Evolutionary conservation across 2,113 vertebrate species (phyloP).

Genomic region (Kryptolebias marmoratus): DNA sequence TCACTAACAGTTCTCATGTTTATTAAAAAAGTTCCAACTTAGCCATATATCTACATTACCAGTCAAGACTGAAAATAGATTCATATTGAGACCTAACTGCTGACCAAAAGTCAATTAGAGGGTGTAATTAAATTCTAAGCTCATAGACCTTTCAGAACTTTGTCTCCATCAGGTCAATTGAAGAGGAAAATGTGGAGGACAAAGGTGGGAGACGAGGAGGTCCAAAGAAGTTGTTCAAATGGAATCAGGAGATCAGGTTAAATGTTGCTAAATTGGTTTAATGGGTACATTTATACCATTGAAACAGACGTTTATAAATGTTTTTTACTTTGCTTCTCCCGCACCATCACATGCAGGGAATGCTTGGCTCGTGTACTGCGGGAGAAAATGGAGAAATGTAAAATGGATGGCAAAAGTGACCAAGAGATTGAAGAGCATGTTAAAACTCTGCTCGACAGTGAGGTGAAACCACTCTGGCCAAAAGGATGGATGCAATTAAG

Average conservation of each 20-base stretch:
- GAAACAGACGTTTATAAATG: accelerated
- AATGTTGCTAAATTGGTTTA: neutral
- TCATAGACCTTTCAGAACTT: neutral
- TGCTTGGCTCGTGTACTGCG: constrained; percentile 86
- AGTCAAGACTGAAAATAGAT: no score
- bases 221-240: constrained; percentile 92
- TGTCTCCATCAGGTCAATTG: constrained; percentile 79
- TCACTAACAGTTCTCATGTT: no score
- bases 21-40: no score
- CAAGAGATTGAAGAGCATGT: constrained; percentile 88
- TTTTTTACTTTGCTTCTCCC: neutral
- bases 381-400: constrained; percentile 84
- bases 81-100: no score
- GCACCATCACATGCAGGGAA: constrained; percentile 75
- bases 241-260: constrained; percentile 93
- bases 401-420: constrained; percentile 80
- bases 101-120: neutral
- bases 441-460: constrained; percentile 87
- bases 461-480: constrained; percentile 94
- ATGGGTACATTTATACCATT: neutral
- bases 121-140: neutral
- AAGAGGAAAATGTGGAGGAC: constrained; percentile 87
- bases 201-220: constrained; percentile 83
- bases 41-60: no score
- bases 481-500: constrained; percentile 98